Base-by-base conservation (phyloP, 2,113 vertebrate species). In the Callipepla californica region DNA sequence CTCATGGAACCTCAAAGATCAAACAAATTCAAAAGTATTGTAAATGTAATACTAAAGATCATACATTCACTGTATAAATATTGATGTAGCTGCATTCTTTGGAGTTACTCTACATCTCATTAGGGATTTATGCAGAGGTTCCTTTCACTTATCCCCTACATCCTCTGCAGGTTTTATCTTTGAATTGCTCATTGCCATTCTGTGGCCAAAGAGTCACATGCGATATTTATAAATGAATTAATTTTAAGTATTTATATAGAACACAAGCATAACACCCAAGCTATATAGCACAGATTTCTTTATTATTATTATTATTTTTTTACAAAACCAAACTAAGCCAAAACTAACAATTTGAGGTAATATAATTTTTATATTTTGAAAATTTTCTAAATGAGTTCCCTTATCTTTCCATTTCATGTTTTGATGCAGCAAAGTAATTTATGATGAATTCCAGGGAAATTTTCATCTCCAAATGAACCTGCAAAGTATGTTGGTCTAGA, bases 241-340 rank as follows among this genome's bases (percentile, higher is more conserved):
- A 5, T 53, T 53, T 53, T 15, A 53, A 16, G 28, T 53, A 53
- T 53, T 28, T 53, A 53, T 15, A n/a, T 77, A 79, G 38, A 22
- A 68, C 7, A 28, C 2, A 62, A 42, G 2, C 0, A 2, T 62
- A 70, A 51, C 16, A 36, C 2, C 2, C 18, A 61, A 0, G 0
- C 19, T 88, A 73, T 36, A 8, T 22, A 75, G 13, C 18, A 81
- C 15, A 51, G 7, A 51, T 51, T 13, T 50, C 4, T 50, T 23
- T 48, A 12, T 22, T 48, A 4, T 48, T 50, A 25, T 25, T 23
- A 47, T 53, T 53, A 22, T 26, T 28, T 19, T 53, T 23, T 50
- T 50, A 4, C 8, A 22, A 51, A 51, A 51, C 13, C 50, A 51
- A 51, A 26, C 13, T 40, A 40, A 40, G 40, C 4, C 13, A 51